Percentiles rank a stretch among this genome's conserved stretches.
Evolutionary conservation across 2,797 vertebrate genomes (phyloP).

Genomic region (Euthynnus affinis): DNA sequence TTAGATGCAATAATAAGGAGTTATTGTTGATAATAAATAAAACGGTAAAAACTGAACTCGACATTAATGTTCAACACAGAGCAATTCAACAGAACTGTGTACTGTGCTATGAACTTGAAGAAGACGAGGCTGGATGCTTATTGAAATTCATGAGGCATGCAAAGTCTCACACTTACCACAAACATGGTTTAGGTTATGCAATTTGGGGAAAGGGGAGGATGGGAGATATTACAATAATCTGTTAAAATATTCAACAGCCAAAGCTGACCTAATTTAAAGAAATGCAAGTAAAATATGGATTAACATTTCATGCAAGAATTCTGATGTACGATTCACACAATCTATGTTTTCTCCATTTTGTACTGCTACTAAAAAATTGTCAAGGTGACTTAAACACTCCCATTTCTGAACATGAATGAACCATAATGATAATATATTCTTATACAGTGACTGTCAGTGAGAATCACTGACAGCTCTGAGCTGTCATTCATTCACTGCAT

Average conservation of each 20-base stretch:
- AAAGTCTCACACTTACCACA: conserved; percentile 98
- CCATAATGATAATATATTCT: conserved; percentile 17
- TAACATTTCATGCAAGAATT: conserved; percentile 20
- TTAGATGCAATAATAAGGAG: conserved; percentile 28
- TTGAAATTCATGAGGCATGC: conserved; percentile 95
- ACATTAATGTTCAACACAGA: conserved; percentile 27
- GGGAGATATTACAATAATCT: conserved; percentile 93
- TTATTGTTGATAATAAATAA: conserved; percentile 9
- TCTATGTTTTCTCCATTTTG: conserved; percentile 10
- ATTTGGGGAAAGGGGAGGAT: conserved; percentile 88
- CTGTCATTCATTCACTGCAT: conserved; percentile 37
- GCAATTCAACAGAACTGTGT: conserved; percentile 26
- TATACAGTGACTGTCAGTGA: background rate
- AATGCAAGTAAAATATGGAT: conserved; percentile 23
- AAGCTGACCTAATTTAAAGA: conserved; percentile 55
- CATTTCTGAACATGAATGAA: conserved; percentile 34
- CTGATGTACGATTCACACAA: background rate
- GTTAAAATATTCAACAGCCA: conserved; percentile 82
- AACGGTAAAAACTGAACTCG: conserved; percentile 19
- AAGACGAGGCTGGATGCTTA: conserved; percentile 89
- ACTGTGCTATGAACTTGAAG: conserved; percentile 75
- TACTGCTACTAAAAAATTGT: conserved; percentile 9
- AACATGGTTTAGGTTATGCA: conserved; percentile 93
- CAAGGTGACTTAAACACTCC: conserved; percentile 17
- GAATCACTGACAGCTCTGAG: conserved; percentile 21